Base-by-base conservation (phyloP, 2,797 vertebrate genomes). In the Merluccius polli region DNA sequence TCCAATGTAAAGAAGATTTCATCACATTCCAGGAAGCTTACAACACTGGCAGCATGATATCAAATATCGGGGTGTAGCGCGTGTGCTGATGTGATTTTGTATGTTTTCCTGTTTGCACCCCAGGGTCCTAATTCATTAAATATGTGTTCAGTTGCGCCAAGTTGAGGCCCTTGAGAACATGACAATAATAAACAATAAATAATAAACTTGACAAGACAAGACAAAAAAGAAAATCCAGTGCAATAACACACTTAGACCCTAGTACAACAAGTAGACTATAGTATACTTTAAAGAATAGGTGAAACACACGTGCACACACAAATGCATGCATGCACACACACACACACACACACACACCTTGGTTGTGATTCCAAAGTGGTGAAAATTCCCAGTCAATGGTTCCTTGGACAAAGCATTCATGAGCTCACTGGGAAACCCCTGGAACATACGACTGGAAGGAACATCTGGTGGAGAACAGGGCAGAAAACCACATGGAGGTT, bases 311-410 rank as follows among this genome's bases (percentile, higher is more conserved):
- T 24, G 11, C 59, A 63, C 59, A 63, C 59, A 27, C 59, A 63
- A n/a, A 63, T 24, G 12, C 59, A 63, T 24, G 27, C 59, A 63
- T 24, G 27, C 68, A 70, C 18, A 33, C 32, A 71, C 70, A 71
- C n/a, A 41, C 35, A 11, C 24, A 16, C 24, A 29, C 2, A 11
- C 9, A 69, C 31, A 5, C 81, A 95, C 95, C 92, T 93, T 29
- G 9, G 90, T 77, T 27, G 85, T 82, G 1, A 96, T 10, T 27
- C 95, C 94, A 77, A 82, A 95, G 78, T 90, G 77, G 80, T 96
- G 95, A 80, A 95, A 95, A 83, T 95, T 95, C 69, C 87, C 94
- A 16, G 94, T 94, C 29, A 95, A 86, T 9, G 94, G 87, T 79
- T 96, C 94, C 13, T 81, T 72, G 38, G 90, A 78, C 76, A 95